These are phyloP conservation scores for Crotalus helleri DNA, from an alignment of 2,113 vertebrate genomes.

Conservation along the genomic window DNA sequence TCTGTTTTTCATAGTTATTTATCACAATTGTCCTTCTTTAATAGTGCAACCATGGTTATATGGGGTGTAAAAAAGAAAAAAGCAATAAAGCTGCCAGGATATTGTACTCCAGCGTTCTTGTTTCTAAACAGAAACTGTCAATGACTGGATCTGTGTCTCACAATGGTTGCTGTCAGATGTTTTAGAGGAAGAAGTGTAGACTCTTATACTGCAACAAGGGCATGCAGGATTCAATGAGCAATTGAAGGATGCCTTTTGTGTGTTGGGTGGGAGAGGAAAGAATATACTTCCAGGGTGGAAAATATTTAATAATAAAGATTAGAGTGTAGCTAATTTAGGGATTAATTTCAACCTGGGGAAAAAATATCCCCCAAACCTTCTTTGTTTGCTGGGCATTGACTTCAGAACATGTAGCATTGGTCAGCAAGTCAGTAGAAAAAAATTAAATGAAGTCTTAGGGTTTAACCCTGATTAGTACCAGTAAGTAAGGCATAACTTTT, in stretches of 20 bases:
- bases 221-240: neutral
- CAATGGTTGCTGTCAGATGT: neutral
- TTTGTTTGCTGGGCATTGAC: neutral
- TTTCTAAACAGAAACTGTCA: slow-evolving; percentile 19
- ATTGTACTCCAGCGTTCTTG: neutral
- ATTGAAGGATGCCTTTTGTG: neutral
- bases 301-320: neutral
- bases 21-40: slow-evolving; percentile 40
- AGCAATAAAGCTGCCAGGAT: slow-evolving; percentile 28
- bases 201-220: neutral
- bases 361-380: neutral
- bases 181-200: neutral
- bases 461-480: neutral
- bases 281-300: neutral
- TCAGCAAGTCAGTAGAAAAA: neutral
- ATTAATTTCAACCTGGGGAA: neutral
- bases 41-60: slow-evolving; percentile 19
- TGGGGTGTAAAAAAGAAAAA: neutral
- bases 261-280: neutral
- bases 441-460: neutral
- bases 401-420: neutral
- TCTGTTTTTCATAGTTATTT: slow-evolving; percentile 38
- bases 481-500: neutral
- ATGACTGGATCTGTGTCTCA: slow-evolving; percentile 1
- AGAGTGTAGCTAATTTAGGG: neutral